Evolutionary conservation across 2,888 invertebrate genomes (phyloP), one percentile per base, ranked within the genome.

Genomic region (Chirona hameri): DNA sequence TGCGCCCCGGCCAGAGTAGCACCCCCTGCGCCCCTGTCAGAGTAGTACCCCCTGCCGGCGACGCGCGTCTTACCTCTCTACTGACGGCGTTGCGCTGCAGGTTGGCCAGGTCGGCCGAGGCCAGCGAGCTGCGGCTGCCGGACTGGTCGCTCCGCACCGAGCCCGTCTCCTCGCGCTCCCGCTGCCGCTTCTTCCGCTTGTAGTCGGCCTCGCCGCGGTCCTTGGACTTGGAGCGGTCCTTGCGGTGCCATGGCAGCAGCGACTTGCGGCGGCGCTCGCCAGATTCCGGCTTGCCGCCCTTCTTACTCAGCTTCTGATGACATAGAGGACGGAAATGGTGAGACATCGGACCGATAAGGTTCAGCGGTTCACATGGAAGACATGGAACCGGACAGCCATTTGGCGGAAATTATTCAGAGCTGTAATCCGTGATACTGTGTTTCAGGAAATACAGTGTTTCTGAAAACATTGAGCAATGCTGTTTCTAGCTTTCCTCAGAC

Each of bases 261-360:
- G 96, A 96, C 87, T 96, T 94, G 82, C 96, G 91, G n/a, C 96
- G 92, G 24, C 95, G 91, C 88, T 96, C 96, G 0, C 31, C 72
- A 3, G 93, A 95, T 88, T 95, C 95, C 86, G 94, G 94, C 0
- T 93, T 91, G 7, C 94, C 94, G 87, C 95, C 95, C 87, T 95
- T 95, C 2, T 18, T 18, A 18, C 27, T 24, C 82, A 95, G 88
- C 91, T 94, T 84, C 79, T 83, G 84, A 27, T 82, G 79, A 48
- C 48, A 48, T 7, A 48, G n/a, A n/a, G n/a, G n/a, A n/a, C n/a
- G n/a, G n/a, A n/a, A n/a, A n/a, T n/a, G n/a, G n/a, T n/a, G n/a
- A n/a, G n/a, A n/a, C n/a, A n/a, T n/a, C n/a, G n/a, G n/a, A n/a
- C n/a, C n/a, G n/a, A n/a, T n/a, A n/a, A n/a, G n/a, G n/a, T n/a